Conservation (phyloP, 1,140 invertebrate species). For the Brachionus koreanus region DNA sequence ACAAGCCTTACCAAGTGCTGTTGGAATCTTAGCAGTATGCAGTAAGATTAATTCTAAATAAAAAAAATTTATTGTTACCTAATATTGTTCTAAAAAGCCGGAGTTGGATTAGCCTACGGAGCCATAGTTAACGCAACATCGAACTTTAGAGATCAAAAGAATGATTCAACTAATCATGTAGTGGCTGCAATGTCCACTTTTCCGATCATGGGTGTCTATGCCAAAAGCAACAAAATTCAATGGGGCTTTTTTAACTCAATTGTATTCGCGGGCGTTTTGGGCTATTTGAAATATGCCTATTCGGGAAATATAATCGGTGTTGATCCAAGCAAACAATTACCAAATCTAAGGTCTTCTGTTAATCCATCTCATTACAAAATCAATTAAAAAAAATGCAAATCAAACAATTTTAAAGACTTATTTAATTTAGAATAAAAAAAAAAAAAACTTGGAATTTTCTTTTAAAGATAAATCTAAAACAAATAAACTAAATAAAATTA, state of each 20-base stretch:
- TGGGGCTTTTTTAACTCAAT: conserved; percentile 7
- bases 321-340: neutral
- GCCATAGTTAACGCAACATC: conserved; percentile 30
- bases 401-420: neutral
- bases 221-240: conserved; percentile 19
- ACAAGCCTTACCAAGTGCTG: neutral
- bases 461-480: no score
- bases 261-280: neutral
- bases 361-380: conserved; percentile 24
- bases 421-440: neutral
- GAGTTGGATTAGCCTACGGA: conserved; percentile 20
- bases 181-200: conserved; percentile 1
- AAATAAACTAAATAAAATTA: no score
- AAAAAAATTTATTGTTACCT: neutral
- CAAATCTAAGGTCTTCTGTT: neutral
- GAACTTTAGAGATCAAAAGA: conserved; percentile 24
- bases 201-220: conserved; percentile 3
- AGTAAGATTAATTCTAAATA: neutral
- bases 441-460: neutral
- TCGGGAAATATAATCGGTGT: neutral
- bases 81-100: conserved; percentile 6
- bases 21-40: neutral
- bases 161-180: neutral
- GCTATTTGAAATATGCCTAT: conserved; percentile 1
- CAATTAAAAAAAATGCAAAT: neutral